Percentiles rank a stretch among this genome's conserved stretches.
These are phyloP conservation scores for Ahaetulla prasina DNA, from an alignment of 2,113 vertebrate species.

Conservation along the genomic window DNA sequence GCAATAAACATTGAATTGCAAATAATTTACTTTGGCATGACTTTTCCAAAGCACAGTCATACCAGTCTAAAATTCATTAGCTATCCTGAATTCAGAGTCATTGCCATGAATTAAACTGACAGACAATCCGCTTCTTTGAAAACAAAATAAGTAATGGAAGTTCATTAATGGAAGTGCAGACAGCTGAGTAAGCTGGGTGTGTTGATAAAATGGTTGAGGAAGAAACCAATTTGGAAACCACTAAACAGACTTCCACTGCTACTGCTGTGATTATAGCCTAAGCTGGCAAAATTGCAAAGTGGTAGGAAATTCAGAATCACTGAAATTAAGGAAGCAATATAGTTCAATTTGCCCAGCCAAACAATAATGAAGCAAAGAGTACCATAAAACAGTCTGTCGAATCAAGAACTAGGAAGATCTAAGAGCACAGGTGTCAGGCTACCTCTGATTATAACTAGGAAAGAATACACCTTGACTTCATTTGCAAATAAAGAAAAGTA, in stretches of 20 bases:
- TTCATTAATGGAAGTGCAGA: not conserved
- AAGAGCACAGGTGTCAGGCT: no score
- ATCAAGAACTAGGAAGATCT: not conserved
- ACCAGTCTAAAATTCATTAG: not conserved
- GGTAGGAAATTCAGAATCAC: not conserved
- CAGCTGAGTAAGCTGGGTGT: not conserved
- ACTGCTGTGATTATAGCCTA: not conserved
- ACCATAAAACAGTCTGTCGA: not conserved
- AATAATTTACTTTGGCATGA: not conserved
- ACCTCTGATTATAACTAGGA: no score
- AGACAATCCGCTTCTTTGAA: not conserved
- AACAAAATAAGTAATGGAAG: constrained; percentile 3
- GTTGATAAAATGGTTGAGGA: not conserved
- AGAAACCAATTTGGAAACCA: not conserved
- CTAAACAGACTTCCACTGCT: not conserved
- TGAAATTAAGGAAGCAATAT: not conserved
- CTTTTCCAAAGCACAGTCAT: not conserved
- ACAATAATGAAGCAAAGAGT: not conserved
- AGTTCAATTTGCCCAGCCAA: not conserved
- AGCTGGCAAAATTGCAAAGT: not conserved
- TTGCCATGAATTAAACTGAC: not conserved
- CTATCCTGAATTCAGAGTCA: not conserved
- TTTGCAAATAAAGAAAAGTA: no score
- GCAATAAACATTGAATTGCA: constrained; percentile 5
- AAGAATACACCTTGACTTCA: no score